Evolutionary conservation across 2,888 invertebrate species (phyloP), one percentile per base, ranked within the genome.

Genomic region (Caenorhabditis virilis): DNA sequence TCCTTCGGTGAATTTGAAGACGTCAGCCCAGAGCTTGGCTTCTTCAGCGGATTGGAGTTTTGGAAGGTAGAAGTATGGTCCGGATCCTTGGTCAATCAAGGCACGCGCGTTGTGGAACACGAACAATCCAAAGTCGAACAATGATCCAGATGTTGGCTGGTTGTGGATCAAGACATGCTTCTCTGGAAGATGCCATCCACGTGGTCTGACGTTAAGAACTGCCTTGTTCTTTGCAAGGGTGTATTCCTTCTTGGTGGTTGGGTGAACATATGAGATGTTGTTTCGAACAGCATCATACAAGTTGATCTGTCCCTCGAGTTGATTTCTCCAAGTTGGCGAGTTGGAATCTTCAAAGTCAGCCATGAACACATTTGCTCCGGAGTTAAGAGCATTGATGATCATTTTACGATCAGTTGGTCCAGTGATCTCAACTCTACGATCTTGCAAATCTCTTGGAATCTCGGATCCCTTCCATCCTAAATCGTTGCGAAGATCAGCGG

Each of bases 121-220:
- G 42, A 89, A 84, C 11, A 90, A 84, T 0, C 87, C 88, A 84
- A 89, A 89, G 83, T 90, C 90, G 58, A 90, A 87, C n/a, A 90
- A 77, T 0, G 90, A 87, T 1, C 89, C 90, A 25, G 88, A 87
- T 2, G 88, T 80, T 16, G 79, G 78, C 47, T 81, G 68, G 18
- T 78, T 77, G 63, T 82, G 77, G 52, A 84, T 78, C 57, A 80
- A 55, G 22, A 84, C 77, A 63, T 84, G 84, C 60, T 83, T 80
- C 80, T 90, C 90, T 48, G 88, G 87, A 86, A 90, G 89, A 83
- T 90, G 90, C 89, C 90, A 90, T 41, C 90, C 90, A 75, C 90
- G 85, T 0, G 90, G 90, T 59, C 90, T 85, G 13, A 90, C 83
- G 87, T 89, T 88, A 55, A 90, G 82, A 7, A 89, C 84, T 20